Conservation (phyloP, 2,113 vertebrate genomes). For the Erythrocercus mccallii region DNA sequence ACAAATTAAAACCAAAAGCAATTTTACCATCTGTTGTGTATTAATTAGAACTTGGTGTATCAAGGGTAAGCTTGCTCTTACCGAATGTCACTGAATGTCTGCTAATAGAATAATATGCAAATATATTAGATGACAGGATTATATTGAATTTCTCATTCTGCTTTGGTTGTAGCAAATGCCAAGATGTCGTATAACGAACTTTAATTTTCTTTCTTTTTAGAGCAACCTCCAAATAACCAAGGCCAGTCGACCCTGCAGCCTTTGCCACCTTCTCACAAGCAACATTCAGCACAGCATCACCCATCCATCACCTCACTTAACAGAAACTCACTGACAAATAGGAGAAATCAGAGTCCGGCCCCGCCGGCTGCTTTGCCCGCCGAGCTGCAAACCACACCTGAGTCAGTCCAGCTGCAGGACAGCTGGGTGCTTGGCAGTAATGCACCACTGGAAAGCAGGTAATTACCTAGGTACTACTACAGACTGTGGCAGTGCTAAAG, state of each 20-base stretch:
- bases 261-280: slow-evolving; percentile 88
- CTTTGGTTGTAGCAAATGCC: slow-evolving; percentile 26
- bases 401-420: slow-evolving; percentile 99
- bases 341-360: slow-evolving; percentile 94
- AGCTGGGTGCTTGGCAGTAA: slow-evolving; percentile 99
- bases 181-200: slow-evolving; percentile 36
- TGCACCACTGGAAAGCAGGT: slow-evolving; percentile 99
- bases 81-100: slow-evolving; percentile 74
- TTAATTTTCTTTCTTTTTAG: slow-evolving; percentile 72
- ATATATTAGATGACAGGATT: slow-evolving; percentile 56
- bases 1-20: slow-evolving; percentile 80
- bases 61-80: slow-evolving; percentile 78
- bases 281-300: slow-evolving; percentile 83
- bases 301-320: slow-evolving; percentile 94
- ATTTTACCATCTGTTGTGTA: slow-evolving; percentile 83
- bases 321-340: slow-evolving; percentile 94
- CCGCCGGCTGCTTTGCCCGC: slow-evolving; percentile 94
- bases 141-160: slow-evolving; percentile 47
- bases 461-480: slow-evolving; percentile 16
- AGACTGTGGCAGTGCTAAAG: neutral
- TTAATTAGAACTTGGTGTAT: slow-evolving; percentile 77
- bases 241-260: slow-evolving; percentile 90
- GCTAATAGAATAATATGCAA: slow-evolving; percentile 77
- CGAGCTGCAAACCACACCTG: slow-evolving; percentile 98
- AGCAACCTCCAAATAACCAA: slow-evolving; percentile 88